Conservation (phyloP, 2,888 invertebrate species). For the Augiades crinisus region DNA sequence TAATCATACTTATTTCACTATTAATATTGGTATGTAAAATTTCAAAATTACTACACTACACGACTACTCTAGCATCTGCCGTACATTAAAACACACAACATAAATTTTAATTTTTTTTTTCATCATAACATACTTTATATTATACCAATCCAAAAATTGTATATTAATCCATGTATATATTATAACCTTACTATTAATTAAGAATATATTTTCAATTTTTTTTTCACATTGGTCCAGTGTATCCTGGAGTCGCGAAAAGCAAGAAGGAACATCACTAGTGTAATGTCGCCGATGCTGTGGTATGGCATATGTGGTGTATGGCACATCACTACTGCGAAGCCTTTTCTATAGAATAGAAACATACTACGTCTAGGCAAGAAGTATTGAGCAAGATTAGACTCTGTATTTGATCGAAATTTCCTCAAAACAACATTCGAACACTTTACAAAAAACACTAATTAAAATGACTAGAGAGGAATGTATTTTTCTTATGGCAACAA, state of each 20-base stretch:
- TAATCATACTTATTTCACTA: slow-evolving; percentile 60
- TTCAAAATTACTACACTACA: slow-evolving; percentile 78
- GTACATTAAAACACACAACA: slow-evolving; percentile 77
- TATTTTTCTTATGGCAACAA: slow-evolving; percentile 58
- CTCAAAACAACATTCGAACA: slow-evolving; percentile 43
- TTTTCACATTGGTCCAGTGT: slow-evolving; percentile 71
- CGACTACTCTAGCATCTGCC: slow-evolving; percentile 76
- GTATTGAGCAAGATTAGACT: slow-evolving; percentile 72
- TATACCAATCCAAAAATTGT: slow-evolving; percentile 77
- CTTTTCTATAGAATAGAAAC: slow-evolving; percentile 41
- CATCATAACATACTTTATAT: slow-evolving; percentile 66
- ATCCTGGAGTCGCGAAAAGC: slow-evolving; percentile 62
- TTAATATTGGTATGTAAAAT: slow-evolving; percentile 67
- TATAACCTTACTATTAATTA: slow-evolving; percentile 58
- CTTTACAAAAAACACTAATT: slow-evolving; percentile 31
- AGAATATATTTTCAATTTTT: slow-evolving; percentile 54
- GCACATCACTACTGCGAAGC: slow-evolving; percentile 73
- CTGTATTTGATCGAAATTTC: slow-evolving; percentile 42
- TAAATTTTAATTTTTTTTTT: slow-evolving; percentile 52
- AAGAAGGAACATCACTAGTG: slow-evolving; percentile 46
- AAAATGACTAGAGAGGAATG: slow-evolving; percentile 79
- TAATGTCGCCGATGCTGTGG: slow-evolving; percentile 45
- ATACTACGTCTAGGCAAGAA: slow-evolving; percentile 65
- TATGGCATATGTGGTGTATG: slow-evolving; percentile 59
- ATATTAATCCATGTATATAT: slow-evolving; percentile 62